Evolutionary conservation across 2,797 vertebrate genomes (phyloP).

Genomic region (Acanthopagrus latus): DNA sequence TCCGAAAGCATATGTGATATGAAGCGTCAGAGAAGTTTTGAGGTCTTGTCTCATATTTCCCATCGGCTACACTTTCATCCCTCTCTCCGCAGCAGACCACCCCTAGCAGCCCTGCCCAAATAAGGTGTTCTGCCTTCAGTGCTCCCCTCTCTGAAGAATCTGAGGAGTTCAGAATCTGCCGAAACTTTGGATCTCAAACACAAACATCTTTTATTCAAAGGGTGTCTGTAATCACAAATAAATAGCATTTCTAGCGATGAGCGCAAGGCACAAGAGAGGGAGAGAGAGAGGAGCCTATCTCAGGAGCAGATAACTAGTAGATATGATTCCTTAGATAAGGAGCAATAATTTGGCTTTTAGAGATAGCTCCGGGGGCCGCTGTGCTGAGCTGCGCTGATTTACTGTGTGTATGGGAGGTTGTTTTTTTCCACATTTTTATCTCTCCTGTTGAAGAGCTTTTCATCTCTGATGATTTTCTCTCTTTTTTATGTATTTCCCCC

Average conservation of each 20-base stretch:
- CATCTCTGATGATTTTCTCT: constrained; percentile 89
- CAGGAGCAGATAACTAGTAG: constrained; percentile 91
- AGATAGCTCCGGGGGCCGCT: constrained; percentile 94
- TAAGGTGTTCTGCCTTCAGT: constrained; percentile 81
- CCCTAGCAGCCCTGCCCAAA: constrained; percentile 80
- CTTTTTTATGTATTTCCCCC: constrained; percentile 92
- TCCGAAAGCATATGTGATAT: constrained; percentile 76
- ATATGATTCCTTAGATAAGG: constrained; percentile 98
- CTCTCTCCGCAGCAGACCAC: constrained; percentile 78
- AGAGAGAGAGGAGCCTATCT: constrained; percentile 79
- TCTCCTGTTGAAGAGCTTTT: constrained; percentile 89
- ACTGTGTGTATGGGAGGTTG: constrained; percentile 85
- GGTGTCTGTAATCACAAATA: constrained; percentile 86
- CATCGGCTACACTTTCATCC: constrained; percentile 86
- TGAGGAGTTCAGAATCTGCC: constrained; percentile 79
- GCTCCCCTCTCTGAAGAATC: constrained; percentile 76
- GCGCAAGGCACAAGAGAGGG: constrained; percentile 74
- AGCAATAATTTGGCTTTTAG: constrained; percentile 93
- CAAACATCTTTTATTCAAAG: constrained; percentile 87
- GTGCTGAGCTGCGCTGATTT: constrained; percentile 85
- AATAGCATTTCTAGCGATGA: constrained; percentile 85
- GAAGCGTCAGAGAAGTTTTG: constrained; percentile 76
- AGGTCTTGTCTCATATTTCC: constrained; percentile 83
- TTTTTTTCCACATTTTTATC: constrained; percentile 91
- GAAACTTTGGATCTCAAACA: constrained; percentile 83